Conservation (phyloP, 2,113 vertebrate species). For the Heloderma charlesbogerti region DNA sequence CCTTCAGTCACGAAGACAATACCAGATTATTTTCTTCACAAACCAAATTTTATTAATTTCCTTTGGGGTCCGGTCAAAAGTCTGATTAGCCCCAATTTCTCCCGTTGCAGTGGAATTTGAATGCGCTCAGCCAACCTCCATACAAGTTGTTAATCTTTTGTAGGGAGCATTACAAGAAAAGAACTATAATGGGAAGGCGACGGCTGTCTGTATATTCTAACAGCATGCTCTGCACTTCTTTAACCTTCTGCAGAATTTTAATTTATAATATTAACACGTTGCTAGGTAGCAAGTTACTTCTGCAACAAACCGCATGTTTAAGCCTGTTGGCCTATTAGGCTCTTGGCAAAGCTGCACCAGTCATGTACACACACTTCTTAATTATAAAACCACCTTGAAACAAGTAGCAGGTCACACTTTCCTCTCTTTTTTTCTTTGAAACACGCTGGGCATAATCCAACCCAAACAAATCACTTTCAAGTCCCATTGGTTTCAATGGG, state of each 20-base stretch:
- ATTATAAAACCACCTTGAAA: background rate
- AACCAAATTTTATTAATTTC: conserved; percentile 13
- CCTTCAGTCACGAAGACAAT: background rate
- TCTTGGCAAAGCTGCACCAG: conserved; percentile 48
- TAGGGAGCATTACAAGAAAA: background rate
- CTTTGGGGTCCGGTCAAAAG: conserved; percentile 22
- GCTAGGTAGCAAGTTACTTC: conserved; percentile 31
- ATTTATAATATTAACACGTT: conserved; percentile 43
- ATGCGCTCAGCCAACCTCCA: conserved; percentile 5
- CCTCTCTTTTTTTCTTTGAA: background rate
- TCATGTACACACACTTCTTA: conserved; percentile 30
- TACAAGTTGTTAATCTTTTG: conserved; percentile 22
- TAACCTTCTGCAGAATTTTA: conserved; percentile 45
- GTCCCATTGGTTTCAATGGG: background rate
- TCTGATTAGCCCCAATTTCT: conserved; percentile 9
- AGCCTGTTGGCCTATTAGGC: conserved; percentile 33
- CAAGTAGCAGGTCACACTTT: background rate
- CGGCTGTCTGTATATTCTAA: accelerated
- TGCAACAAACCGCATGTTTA: conserved; percentile 38
- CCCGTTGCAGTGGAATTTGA: background rate
- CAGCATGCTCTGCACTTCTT: conserved; percentile 40
- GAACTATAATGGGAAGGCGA: accelerated
- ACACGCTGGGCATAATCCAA: background rate
- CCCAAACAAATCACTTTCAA: background rate
- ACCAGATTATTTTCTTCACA: background rate